A percentile compares a stretch with the other conserved stretches of the same genome.
These are phyloP conservation scores for Nyctibius bracteatus DNA, from an alignment of 2,113 vertebrate species.

Conservation along the genomic window DNA sequence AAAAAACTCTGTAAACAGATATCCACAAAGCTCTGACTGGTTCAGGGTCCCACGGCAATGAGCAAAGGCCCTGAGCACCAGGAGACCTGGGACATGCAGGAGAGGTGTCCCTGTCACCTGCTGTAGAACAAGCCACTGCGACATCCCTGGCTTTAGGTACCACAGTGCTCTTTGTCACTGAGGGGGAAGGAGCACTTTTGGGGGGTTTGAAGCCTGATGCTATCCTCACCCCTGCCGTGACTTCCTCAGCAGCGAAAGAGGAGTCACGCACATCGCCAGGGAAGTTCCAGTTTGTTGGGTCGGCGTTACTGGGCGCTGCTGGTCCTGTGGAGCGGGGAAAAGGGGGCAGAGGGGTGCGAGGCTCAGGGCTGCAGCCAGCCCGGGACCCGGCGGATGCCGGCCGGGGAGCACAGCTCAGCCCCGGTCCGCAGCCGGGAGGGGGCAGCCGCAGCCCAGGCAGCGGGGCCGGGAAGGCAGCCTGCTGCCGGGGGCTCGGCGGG, in stretches of 20 bases:
- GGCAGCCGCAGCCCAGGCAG: slow-evolving; percentile 5
- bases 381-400: fast-evolving
- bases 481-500: fast-evolving
- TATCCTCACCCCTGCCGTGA: fast-evolving
- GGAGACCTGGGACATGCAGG: neutral
- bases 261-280: neutral
- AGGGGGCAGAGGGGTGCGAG: fast-evolving
- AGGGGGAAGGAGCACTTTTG: neutral
- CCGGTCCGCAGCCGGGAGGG: neutral
- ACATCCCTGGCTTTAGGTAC: neutral
- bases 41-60: neutral
- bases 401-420: neutral
- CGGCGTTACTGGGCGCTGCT: too few relatives aligned
- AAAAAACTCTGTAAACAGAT: neutral
- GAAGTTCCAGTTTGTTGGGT: neutral
- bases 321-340: neutral
- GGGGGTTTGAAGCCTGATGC: neutral
- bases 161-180: neutral
- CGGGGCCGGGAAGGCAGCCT: fast-evolving
- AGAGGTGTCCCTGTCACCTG: neutral
- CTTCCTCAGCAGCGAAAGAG: neutral
- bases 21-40: neutral
- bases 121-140: fast-evolving
- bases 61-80: neutral
- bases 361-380: neutral